Evolutionary conservation across 2,113 vertebrate species (phyloP).

Genomic region (Eublepharis macularius): DNA sequence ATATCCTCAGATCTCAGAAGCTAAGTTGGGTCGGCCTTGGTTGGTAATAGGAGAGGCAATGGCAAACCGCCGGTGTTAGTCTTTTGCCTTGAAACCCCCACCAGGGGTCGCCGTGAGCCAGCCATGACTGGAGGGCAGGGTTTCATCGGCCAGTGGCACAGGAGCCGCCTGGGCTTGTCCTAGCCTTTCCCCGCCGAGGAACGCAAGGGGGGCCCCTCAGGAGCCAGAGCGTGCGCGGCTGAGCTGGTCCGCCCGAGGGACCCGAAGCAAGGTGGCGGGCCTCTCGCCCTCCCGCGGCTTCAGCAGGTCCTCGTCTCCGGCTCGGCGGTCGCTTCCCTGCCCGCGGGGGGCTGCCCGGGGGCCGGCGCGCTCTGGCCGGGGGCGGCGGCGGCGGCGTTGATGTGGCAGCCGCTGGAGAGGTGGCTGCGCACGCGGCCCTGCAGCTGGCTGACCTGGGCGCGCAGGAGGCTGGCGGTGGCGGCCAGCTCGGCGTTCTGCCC

Average conservation of each 20-base stretch:
- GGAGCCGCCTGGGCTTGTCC: too few species aligned
- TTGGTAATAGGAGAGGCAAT: too few species aligned
- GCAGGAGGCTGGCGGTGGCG: conserved; percentile 77
- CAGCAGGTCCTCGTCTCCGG: conserved; percentile 50
- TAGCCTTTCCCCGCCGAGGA: too few species aligned
- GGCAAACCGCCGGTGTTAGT: too few species aligned
- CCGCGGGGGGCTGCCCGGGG: neutral
- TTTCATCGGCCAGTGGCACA: too few species aligned
- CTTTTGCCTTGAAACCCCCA: too few species aligned
- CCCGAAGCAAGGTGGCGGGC: neutral
- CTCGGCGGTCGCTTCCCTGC: conserved; percentile 16
- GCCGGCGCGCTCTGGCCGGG: neutral
- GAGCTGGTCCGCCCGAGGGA: too few species aligned
- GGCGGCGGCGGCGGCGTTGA: conserved; percentile 50
- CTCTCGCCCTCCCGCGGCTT: neutral
- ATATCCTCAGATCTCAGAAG: too few species aligned
- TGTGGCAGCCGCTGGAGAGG: conserved; percentile 79
- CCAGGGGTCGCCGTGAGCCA: too few species aligned
- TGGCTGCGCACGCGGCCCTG: conserved; percentile 81
- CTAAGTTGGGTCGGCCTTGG: too few species aligned
- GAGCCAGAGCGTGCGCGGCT: neutral
- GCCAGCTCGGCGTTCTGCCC: conserved; percentile 80
- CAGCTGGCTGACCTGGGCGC: conserved; percentile 79
- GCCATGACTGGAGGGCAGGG: neutral
- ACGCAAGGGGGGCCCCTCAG: neutral